Base-by-base conservation (phyloP, 2,113 vertebrate genomes). In the Lonchura striata region DNA sequence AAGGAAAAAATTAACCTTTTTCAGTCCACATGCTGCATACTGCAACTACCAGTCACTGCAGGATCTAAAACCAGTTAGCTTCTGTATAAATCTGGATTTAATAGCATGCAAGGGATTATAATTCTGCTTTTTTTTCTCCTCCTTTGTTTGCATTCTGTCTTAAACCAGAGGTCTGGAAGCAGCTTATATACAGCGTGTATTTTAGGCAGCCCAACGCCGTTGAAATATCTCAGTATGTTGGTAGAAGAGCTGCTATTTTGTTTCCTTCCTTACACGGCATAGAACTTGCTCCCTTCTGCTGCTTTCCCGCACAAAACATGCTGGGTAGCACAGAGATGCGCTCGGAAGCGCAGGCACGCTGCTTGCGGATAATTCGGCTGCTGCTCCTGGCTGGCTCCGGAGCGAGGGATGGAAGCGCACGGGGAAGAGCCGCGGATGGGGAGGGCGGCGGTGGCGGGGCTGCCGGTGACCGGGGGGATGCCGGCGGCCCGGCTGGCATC, bases 1-100 rank as follows among this genome's bases (percentile, higher is more conserved):
- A 87, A 92, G 68, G 78, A 42, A 92, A 85, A 90, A 95, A 66
- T 96, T 96, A 97, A 96, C 95, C 94, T 96, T 81, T 96, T 81
- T 94, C 31, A 54, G 60, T 82, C 89, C 84, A 64, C 78, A 61
- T 47, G 77, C 86, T 89, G 84, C 0, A 19, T 66, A 31, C 41
- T 85, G 53, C 70, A 93, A 42, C 84, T 85, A 53, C 82, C 30
- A 70, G 74, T 63, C 77, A 69, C 86, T 71, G 63, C 30, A 74
- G 53, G n/a, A 35, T 59, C 76, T 86, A 78, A 90, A 91, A 74
- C 23, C 61, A 91, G 53, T 54, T 47, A 89, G 77, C 46, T 82
- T 77, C 86, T 78, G 65, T 78, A 24, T 53, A 19, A 56, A 47
- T 49, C 13, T 52, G 74, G 27, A 47, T 41, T 92, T 86, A 96